These are phyloP conservation scores for Gnatocerus cornutus DNA, from an alignment of 2,888 invertebrate species.

Conservation along the genomic window DNA sequence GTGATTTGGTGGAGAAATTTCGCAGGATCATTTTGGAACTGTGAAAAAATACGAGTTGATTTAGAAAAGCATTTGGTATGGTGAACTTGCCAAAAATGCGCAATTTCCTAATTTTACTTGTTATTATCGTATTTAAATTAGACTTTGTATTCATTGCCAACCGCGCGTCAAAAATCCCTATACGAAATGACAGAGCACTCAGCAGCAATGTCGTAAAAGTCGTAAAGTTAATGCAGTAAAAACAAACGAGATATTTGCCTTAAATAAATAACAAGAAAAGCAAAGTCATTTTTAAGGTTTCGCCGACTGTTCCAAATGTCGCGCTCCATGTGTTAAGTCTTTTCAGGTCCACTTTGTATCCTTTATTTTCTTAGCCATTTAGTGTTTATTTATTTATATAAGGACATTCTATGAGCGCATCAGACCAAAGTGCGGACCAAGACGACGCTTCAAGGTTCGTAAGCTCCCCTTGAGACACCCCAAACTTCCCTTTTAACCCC, in stretches of 20 bases:
- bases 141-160: no score
- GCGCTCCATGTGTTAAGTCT: slow-evolving; percentile 10
- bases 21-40: no score
- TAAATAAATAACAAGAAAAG: slow-evolving; percentile 17
- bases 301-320: slow-evolving; percentile 9
- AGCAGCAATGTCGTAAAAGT: slow-evolving; percentile 36
- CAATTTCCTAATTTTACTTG: no score
- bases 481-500: background rate
- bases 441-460: slow-evolving; percentile 74
- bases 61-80: no score
- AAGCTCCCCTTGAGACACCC: background rate
- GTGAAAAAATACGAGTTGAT: no score
- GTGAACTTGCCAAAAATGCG: no score
- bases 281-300: slow-evolving; percentile 13
- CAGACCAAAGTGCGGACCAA: slow-evolving; percentile 68
- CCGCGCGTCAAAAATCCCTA: slow-evolving; percentile 5
- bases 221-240: slow-evolving; percentile 30
- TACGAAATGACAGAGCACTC: slow-evolving; percentile 33
- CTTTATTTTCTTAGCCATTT: slow-evolving; percentile 42
- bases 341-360: slow-evolving; percentile 35
- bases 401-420: slow-evolving; percentile 71
- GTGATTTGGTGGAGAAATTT: no score
- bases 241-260: slow-evolving; percentile 26
- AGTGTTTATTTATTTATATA: slow-evolving; percentile 40
- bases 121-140: no score